Conservation (phyloP, 2,113 vertebrate genomes). For the Euleptes europaea region DNA sequence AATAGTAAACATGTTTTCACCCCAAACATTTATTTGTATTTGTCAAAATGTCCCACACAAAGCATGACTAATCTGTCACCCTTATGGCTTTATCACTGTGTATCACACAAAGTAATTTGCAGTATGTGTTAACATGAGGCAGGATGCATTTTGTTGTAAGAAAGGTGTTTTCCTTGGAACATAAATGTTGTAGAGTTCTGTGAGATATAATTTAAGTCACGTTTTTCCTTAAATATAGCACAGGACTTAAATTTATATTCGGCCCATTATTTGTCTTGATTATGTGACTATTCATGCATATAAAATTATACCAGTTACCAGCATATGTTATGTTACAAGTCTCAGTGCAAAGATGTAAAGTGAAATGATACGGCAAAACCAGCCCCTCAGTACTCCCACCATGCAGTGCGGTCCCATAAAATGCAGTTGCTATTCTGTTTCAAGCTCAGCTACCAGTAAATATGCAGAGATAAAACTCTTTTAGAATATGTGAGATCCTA, state of each 20-base stretch:
- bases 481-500: constrained; percentile 29
- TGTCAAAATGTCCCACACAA: constrained; percentile 38
- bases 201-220: not conserved
- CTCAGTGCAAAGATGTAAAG: not conserved
- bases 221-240: not conserved
- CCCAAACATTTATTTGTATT: constrained; percentile 66
- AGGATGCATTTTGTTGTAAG: not conserved
- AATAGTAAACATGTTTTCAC: constrained; percentile 80
- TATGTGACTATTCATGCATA: not conserved
- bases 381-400: not conserved
- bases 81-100: constrained; percentile 6
- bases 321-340: not conserved
- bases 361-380: not conserved
- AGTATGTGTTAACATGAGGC: not conserved
- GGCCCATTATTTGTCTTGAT: not conserved
- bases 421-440: not conserved
- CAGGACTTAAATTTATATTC: not conserved
- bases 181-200: not conserved
- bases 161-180: not conserved
- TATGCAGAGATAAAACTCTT: not conserved
- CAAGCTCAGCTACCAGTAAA: not conserved
- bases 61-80: fast-evolving
- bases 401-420: not conserved
- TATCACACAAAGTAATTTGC: not conserved
- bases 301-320: not conserved